phyloP scores from a whole-genome alignment of 2,888 invertebrate genomes.

The Phyto melanocephala region DNA sequence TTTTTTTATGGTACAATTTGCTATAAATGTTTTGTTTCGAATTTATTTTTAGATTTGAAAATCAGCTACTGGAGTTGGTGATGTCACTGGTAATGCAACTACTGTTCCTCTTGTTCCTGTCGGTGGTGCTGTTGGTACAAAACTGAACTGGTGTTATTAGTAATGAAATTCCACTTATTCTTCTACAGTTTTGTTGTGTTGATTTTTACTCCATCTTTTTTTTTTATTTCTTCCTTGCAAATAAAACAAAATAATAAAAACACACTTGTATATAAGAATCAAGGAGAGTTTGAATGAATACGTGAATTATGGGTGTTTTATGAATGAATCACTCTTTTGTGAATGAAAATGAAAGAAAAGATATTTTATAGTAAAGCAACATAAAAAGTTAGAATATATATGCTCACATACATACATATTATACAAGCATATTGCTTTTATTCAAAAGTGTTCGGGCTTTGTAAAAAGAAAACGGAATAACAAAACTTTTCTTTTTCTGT shows the following conservation, averaged over 20 bases:
- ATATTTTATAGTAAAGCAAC: slow-evolving; percentile 40
- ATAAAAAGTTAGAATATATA: slow-evolving; percentile 6
- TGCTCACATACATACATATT: too few relatives aligned
- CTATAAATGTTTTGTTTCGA: slow-evolving; percentile 20
- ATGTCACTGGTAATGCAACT: background rate
- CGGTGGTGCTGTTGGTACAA: background rate
- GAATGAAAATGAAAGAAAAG: slow-evolving; percentile 45
- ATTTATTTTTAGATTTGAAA: background rate
- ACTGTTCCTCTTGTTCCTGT: background rate
- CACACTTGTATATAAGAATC: slow-evolving; percentile 33
- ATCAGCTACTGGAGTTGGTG: slow-evolving; percentile 13
- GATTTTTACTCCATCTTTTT: slow-evolving; percentile 29
- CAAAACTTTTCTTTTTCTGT: slow-evolving; percentile 6
- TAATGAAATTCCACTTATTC: slow-evolving; percentile 61
- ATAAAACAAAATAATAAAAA: background rate
- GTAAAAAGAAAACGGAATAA: background rate
- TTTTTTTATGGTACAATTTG: slow-evolving; percentile 38
- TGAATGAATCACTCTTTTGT: slow-evolving; percentile 66
- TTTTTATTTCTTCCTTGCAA: background rate
- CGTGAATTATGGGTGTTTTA: slow-evolving; percentile 64
- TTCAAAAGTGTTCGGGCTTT: slow-evolving; percentile 11
- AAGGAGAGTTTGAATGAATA: slow-evolving; percentile 54
- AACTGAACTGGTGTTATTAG: slow-evolving; percentile 38
- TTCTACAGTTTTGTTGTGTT: slow-evolving; percentile 44
- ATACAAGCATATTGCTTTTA: background rate